Percentiles rank a stretch among this genome's conserved stretches.
Conservation (phyloP, 2,113 vertebrate genomes). For the Gasterosteus nipponicus region DNA sequence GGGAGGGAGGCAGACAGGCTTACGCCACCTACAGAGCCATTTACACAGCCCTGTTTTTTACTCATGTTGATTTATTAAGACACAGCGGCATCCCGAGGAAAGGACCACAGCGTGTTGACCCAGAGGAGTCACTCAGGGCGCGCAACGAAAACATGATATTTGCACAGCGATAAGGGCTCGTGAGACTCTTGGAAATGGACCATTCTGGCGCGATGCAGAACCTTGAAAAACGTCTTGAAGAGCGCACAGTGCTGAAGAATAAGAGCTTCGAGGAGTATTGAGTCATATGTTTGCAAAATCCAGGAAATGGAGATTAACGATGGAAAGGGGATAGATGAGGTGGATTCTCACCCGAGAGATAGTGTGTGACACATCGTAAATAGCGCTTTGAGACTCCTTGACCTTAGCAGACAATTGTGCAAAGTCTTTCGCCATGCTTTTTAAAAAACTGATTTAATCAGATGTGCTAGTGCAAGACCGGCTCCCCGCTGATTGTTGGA, state of each 20-base stretch:
- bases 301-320: constrained; percentile 54
- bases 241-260: constrained; percentile 48
- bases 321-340: constrained; percentile 38
- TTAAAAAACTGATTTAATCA: constrained; percentile 27
- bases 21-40: constrained; percentile 74
- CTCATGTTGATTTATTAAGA: constrained; percentile 38
- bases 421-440: constrained; percentile 30
- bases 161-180: constrained; percentile 38
- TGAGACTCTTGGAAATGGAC: constrained; percentile 48
- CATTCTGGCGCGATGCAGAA: constrained; percentile 15
- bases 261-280: constrained; percentile 53
- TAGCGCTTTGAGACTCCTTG: constrained; percentile 20
- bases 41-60: constrained; percentile 58
- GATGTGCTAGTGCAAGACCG: constrained; percentile 33
- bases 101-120: constrained; percentile 61
- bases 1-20: constrained; percentile 73
- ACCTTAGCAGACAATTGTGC: constrained; percentile 39
- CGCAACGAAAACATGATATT: constrained; percentile 61
- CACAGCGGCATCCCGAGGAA: constrained; percentile 45
- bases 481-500: constrained; percentile 43
- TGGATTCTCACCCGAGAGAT: constrained; percentile 9
- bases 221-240: constrained; percentile 29
- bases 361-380: constrained; percentile 29
- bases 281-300: constrained; percentile 63
- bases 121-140: constrained; percentile 57